phyloP scores from a whole-genome alignment of 2,888 invertebrate species.

The Labia minor region DNA sequence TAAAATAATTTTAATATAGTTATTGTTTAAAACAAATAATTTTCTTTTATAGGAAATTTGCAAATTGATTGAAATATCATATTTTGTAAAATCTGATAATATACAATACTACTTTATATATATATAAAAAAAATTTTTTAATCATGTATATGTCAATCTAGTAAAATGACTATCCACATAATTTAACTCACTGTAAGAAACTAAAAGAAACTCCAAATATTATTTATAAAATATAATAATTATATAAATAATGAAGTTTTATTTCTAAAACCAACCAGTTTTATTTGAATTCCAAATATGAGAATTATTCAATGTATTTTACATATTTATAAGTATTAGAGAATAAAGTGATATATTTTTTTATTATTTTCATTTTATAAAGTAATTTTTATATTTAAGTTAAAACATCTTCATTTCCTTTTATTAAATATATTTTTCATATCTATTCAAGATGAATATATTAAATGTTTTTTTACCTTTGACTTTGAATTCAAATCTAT shows the following conservation, averaged over 20 bases:
- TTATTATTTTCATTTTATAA: too few relatives aligned
- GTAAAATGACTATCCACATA: neutral
- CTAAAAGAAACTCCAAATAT: neutral
- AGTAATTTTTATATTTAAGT: too few relatives aligned
- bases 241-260: neutral
- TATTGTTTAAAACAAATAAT: neutral
- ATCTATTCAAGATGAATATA: too few relatives aligned
- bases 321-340: neutral
- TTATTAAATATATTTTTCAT: too few relatives aligned
- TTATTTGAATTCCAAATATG: neutral
- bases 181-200: slow-evolving; percentile 4
- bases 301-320: neutral
- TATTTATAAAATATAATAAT: neutral
- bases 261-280: neutral
- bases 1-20: neutral
- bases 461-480: too few relatives aligned
- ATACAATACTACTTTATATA: too few relatives aligned
- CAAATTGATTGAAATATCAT: neutral
- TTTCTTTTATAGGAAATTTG: neutral
- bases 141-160: too few relatives aligned
- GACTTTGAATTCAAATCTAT: too few relatives aligned
- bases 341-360: neutral
- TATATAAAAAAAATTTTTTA: too few relatives aligned
- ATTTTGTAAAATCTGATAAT: neutral
- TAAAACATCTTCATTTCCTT: too few relatives aligned